Evolutionary conservation across 2,113 vertebrate genomes (phyloP), one percentile per base, ranked within the genome.

Genomic region (Phalacrocorax brasilianus): DNA sequence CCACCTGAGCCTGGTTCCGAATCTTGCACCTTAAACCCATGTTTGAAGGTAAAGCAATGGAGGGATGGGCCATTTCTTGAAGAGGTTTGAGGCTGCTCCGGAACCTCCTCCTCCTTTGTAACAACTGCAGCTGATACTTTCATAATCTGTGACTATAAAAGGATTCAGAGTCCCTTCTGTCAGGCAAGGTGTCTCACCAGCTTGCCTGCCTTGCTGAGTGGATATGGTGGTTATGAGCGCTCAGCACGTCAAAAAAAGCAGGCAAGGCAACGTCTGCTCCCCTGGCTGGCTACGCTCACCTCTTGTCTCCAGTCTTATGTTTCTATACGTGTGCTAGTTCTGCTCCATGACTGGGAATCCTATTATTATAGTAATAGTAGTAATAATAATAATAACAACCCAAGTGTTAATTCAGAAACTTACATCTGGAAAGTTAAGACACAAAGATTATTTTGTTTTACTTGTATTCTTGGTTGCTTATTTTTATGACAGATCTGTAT

Each of bases 341-440:
- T 74, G 52, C 44, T 93, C 44, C 83, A 61, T 23, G 68, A 78
- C 88, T 91, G 92, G 85, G 83, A 92, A 95, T 93, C 76, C 95
- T 90, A 91, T 90, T 93, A 92, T 93, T 93, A 30, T 15, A 52
- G 68, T 86, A 95, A 95, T 70, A 85, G 77, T 90, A 90, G 83
- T 93, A 92, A 61, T 93, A 90, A 78, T 84, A 87, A 88, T 81
- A 89, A 91, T 67, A 97, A 95, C 33, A 82, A 80, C 80, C 76
- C 93, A 77, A 89, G 52, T 85, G 89, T 80, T 89, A 95, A 52
- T 87, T 82, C 61, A 72, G 87, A 87, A 92, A 81, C 87, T 74
- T 86, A 75, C 52, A 71, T 95, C 95, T 97, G 95, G 89, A 94
- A 95, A 97, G 91, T 95, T 94, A 85, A 71, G 86, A 74, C 4